Evolutionary conservation across 2,797 vertebrate species (phyloP), one percentile per base, ranked within the genome.

Genomic region (Gouania willdenowi): DNA sequence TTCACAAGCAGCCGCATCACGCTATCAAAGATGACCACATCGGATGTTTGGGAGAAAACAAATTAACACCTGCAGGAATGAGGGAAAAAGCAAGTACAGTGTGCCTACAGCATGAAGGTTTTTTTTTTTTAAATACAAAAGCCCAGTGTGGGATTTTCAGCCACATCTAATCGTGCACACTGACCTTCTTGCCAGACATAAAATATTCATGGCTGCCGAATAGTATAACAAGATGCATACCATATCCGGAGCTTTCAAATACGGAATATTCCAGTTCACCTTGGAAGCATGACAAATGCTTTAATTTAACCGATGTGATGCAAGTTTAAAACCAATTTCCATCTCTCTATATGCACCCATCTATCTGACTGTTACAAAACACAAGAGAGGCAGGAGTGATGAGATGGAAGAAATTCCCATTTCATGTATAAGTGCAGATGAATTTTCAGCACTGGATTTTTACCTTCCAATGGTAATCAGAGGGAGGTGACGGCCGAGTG

Each of bases 151-250:
- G 12, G 28, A 46, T 54, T 46, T 66, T 41, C 37, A 46, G 43
- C 34, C 19, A 22, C 31, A 43, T 50, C 67, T 68, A 77, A 66
- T 77, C 61, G 50, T 43, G 64, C 47, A 40, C 8, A 16, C 34
- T 74, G 77, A 83, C 81, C 79, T 82, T 86, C 83, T 63, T 31
- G 16, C 42, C 44, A 29, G 70, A 64, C 37, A 82, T 87, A 43
- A 80, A 85, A 79, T 81, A 87, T 87, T 81, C 67, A 85, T 76
- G 46, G 52, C 39, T 20, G 32, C 51, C 49, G 50, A 62, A 72
- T 12, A 20, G 9, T 56, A 69, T 66, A 66, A 66, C 27, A 8
- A 42, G 27, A 55, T 54, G 67, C 32, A 70, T 48, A 54, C 27
- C 26, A 37, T 40, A 44, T 32, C 59, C 32, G 19, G 60, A 29